phyloP scores from a whole-genome alignment of 2,113 vertebrate genomes.

The Pogonocichla stellata region DNA sequence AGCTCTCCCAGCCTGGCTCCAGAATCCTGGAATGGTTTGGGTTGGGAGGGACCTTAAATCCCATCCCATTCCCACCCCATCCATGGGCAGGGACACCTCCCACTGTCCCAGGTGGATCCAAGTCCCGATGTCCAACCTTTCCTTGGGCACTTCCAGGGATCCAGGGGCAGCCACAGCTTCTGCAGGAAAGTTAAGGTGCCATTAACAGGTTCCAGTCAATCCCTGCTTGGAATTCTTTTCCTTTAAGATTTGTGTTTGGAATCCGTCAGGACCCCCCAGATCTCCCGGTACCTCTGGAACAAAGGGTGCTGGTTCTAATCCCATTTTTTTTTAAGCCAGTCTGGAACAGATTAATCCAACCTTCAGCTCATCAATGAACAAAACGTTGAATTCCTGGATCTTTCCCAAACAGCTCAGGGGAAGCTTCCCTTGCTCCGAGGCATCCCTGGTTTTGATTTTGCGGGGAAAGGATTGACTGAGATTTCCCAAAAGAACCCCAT shows the following conservation, averaged over 20 bases:
- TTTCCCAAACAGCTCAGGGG: not conserved
- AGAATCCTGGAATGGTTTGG: not conserved
- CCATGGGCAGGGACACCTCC: accelerated
- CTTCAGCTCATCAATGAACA: not conserved
- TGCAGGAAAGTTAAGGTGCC: not conserved
- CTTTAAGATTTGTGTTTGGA: not conserved
- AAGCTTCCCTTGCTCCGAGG: not conserved
- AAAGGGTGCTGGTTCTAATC: not conserved
- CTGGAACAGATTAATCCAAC: not conserved
- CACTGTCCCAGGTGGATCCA: accelerated
- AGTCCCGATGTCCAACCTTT: no score
- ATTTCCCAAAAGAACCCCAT: not conserved
- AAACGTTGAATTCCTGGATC: not conserved
- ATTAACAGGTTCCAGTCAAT: accelerated
- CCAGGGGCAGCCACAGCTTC: not conserved
- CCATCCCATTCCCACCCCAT: not conserved
- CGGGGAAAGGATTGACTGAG: not conserved
- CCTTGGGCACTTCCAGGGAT: not conserved
- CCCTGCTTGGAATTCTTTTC: not conserved
- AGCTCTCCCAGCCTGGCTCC: not conserved
- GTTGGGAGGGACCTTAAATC: accelerated
- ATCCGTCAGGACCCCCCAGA: not conserved
- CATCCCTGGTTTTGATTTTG: conserved; percentile 19
- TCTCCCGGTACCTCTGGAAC: not conserved
- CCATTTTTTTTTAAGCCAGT: accelerated